These are phyloP conservation scores for Idaea aversata DNA, from an alignment of 2,888 invertebrate species.

Conservation along the genomic window DNA sequence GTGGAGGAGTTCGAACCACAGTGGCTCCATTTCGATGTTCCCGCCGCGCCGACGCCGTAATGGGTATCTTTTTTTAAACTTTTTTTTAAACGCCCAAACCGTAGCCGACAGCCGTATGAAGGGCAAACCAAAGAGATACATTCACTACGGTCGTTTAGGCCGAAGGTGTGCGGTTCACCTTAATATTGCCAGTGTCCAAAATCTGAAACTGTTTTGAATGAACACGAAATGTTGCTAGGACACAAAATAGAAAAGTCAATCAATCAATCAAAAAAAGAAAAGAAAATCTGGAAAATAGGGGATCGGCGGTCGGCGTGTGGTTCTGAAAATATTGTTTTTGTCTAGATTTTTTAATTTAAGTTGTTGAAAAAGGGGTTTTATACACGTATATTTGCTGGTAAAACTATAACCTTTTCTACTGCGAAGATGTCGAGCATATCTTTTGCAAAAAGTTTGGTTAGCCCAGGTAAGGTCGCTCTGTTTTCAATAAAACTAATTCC, in stretches of 20 bases:
- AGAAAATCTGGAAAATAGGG: neutral
- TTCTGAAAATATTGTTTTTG: neutral
- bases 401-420: neutral
- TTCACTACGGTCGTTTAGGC: too few species aligned
- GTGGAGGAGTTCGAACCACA: too few species aligned
- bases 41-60: too few species aligned
- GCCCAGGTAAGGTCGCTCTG: conserved; percentile 56
- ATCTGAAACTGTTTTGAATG: too few species aligned
- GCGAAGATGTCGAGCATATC: conserved; percentile 65
- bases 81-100: too few species aligned
- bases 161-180: neutral
- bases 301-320: neutral
- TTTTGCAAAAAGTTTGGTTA: conserved; percentile 75
- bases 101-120: too few species aligned
- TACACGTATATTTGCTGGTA: neutral
- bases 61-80: too few species aligned
- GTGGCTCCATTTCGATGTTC: too few species aligned
- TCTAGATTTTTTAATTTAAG: neutral
- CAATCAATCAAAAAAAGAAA: neutral
- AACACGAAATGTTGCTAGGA: neutral
- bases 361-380: neutral
- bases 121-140: too few species aligned
- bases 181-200: neutral
- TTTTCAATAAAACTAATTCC: neutral
- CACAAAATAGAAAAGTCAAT: conserved; percentile 3